Evolutionary conservation across 2,113 vertebrate species (phyloP), one percentile per base, ranked within the genome.

Genomic region (Pyxicephalus adspersus): DNA sequence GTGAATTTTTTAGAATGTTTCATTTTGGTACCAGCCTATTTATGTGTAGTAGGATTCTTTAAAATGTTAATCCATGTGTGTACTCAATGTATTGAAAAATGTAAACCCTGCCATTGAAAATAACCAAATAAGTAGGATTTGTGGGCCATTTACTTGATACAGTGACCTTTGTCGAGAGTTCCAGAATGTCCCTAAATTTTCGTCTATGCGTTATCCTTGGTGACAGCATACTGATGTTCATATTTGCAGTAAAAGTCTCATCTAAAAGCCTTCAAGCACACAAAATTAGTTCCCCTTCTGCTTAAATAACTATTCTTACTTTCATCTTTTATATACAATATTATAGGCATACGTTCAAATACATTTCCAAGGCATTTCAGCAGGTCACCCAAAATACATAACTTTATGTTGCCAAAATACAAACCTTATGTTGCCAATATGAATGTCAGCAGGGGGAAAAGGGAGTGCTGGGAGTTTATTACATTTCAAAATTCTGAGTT

Each of bases 161-260:
- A 54, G 50, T 28, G 67, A 45, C 17, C 45, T 71, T 45, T 19
- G 11, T 13, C 51, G 38, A 52, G 38, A 51, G 66, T 70, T 54
- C 28, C 25, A 25, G 2, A 19, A 3, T 25, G 17, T 71, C 67
- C 23, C 22, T 54, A 1, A 17, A 13, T 45, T 71, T 71, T 9
- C 28, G 8, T 17, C n/a, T 54, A 3, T 26, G 66, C 20, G 19
- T 19, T 54, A 22, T 71, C 67, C 25, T 54, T 8, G 51, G 45
- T 50, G 19, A 50, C 67, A 20, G 50, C 16, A n/a, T 20, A 74
- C 34, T 22, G 19, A 74, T 31, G 31, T 22, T 55, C n/a, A 74
- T 58, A 17, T 54, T 58, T 18, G 50, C 52, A 71, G 51, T 71
- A 71, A 71, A 54, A 52, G 23, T 45, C 67, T 71, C 23, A 71